These are phyloP conservation scores for Castor canadensis DNA, from an alignment of 2,113 vertebrate species.

Conservation along the genomic window DNA sequence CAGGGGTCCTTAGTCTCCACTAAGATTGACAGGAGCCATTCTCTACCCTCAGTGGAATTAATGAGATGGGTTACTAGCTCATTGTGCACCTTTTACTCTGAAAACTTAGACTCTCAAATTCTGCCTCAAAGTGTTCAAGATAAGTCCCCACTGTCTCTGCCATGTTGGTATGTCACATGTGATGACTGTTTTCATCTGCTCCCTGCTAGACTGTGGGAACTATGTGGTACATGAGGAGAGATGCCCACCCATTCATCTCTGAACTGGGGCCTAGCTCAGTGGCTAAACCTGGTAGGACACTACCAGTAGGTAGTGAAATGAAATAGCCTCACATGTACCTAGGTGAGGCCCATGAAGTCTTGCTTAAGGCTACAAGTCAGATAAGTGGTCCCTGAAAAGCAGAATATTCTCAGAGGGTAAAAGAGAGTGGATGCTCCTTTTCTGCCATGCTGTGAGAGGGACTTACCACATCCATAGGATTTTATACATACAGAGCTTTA, in stretches of 20 bases:
- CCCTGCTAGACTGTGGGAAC: too few relatives aligned
- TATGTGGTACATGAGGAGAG: background rate
- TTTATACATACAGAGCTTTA: background rate
- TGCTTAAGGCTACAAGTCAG: background rate
- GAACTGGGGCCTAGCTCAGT: background rate
- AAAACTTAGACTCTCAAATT: background rate
- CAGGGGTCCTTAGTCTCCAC: background rate
- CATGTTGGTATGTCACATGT: background rate
- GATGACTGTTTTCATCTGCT: background rate
- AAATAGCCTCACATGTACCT: background rate
- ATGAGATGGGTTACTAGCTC: background rate
- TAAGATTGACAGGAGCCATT: background rate
- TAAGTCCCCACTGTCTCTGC: background rate
- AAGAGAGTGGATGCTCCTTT: background rate
- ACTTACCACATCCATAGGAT: accelerated
- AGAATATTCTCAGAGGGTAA: background rate
- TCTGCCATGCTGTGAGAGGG: background rate
- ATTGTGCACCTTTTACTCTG: background rate
- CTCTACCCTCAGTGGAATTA: background rate
- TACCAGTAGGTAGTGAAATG: background rate
- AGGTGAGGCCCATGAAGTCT: background rate
- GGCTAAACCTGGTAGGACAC: background rate
- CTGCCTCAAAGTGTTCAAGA: background rate
- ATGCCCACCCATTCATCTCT: background rate
- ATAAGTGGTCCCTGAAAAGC: background rate